Percentiles rank a stretch among this genome's conserved stretches.
Evolutionary conservation across 1,140 invertebrate species (phyloP).

Genomic region (honey bee (Apis mellifera)): DNA sequence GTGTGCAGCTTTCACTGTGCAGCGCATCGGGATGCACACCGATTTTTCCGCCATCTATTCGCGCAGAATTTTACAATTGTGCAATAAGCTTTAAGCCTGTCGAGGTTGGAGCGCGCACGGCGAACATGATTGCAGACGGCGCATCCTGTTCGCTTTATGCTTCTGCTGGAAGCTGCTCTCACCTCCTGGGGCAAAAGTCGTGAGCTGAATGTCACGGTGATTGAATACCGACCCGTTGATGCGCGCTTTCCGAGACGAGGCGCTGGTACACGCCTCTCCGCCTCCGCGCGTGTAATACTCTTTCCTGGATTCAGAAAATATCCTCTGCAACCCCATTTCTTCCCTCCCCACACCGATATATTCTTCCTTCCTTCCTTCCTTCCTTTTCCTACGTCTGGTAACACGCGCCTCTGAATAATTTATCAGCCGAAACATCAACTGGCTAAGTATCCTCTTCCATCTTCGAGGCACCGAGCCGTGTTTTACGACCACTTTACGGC

Average conservation of each 20-base stretch:
- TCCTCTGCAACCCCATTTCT: not conserved
- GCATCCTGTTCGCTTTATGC: slow-evolving; percentile 66
- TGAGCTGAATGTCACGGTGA: slow-evolving; percentile 77
- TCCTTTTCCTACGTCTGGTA: not conserved
- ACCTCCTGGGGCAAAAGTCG: slow-evolving; percentile 78
- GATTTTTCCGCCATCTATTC: slow-evolving; percentile 38
- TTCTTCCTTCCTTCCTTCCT: not conserved
- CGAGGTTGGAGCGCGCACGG: slow-evolving; percentile 5
- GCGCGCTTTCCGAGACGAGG: slow-evolving; percentile 55
- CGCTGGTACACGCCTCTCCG: slow-evolving; percentile 13
- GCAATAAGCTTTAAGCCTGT: slow-evolving; percentile 48
- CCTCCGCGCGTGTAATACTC: not conserved
- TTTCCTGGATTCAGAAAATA: slow-evolving; percentile 42
- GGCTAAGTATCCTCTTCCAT: slow-evolving; percentile 13
- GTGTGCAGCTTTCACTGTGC: slow-evolving; percentile 7
- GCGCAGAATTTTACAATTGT: slow-evolving; percentile 57
- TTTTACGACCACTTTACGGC: slow-evolving; percentile 45
- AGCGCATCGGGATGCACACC: not conserved
- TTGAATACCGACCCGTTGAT: slow-evolving; percentile 73
- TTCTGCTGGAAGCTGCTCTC: slow-evolving; percentile 73
- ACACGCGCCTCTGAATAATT: slow-evolving; percentile 27
- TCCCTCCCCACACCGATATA: no score
- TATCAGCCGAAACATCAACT: slow-evolving; percentile 32
- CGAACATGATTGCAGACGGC: slow-evolving; percentile 57
- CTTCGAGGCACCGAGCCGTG: not conserved